Base-by-base conservation (phyloP, 1,140 invertebrate species). In the Trichonephila clavipes region DNA sequence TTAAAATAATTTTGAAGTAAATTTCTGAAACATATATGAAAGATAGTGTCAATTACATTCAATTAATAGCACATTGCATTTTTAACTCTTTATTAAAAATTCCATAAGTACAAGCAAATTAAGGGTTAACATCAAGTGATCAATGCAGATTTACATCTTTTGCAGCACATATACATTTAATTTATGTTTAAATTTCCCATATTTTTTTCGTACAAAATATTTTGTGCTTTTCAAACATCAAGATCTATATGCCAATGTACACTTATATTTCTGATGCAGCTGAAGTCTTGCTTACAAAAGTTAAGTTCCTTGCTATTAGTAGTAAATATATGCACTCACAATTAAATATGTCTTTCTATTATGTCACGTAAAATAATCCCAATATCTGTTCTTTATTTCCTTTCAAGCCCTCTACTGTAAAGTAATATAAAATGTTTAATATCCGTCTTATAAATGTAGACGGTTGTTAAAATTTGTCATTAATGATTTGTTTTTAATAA, bases 101-200 rank as follows among this genome's bases (percentile, higher is more conserved):
- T 69, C 44, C 88, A 89, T 69, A 89, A 89, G 51, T 89, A 89
- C 88, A 89, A 89, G 69, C 64, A 89, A 89, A 72, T 69, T 24
- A 34, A 58, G 69, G 40, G 40, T 18, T 72, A 66, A 89, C 88
- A 89, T 89, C 88, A 89, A 89, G 88, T 89, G 88, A 69, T 72
- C n/a, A 51, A 51, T 72, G 28, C 40, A n/a, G 16, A 72, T 16
- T 72, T 72, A 88, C 66, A 58, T 24, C 72, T 51, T 51, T 51
- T 72, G 87, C 58, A 24, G 44, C 18, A 89, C 88, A 72, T 89
- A 51, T 34, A 89, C 66, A 58, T 51, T 21, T 88, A 16, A 72
- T 19, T 21, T 24, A 72, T 24, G n/a, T 85, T 51, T 61, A 85
- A 85, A 83, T 83, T 61, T 59, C 10, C 83, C 5, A 24, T 24